Base-by-base conservation (phyloP, 2,888 invertebrate species). In the Pantelozetes paolii region DNA sequence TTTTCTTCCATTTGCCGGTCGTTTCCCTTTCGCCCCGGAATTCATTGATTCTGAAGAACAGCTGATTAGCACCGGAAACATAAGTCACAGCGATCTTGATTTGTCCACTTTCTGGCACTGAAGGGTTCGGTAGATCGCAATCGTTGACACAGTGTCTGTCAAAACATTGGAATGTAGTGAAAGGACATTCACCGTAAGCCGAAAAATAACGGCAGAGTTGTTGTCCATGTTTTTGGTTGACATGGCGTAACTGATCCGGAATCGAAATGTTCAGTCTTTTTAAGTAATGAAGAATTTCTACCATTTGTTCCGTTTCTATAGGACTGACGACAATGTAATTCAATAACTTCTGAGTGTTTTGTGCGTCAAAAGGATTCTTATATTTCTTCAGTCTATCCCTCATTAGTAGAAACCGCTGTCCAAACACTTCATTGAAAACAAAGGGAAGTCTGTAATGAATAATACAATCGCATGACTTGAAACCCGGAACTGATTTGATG, bases 11-110 rank as follows among this genome's bases (percentile, higher is more conserved):
- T 18, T 26, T 1, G 11, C 71, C 71, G 5, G 54, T 23, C 0
- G 15, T 32, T 15, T 42, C 13, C 5, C 42, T 15, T 28, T 45
- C 20, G 54, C 32, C 57, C 1, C 74, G 54, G 57, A 28, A 74
- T 36, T 71, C 74, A 36, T 42, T 20, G 2, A 71, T 2, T 9
- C 54, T 20, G n/a, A 74, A 50, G 30, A 36, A 74, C 32, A 74
- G 71, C 8, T 71, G 30, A 42, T 71, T 71, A 11, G 71, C 40
- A 5, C 23, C 42, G 11, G 59, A 23, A 3, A 74, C 50, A 36
- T 70, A 42, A 5, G 57, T 54, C 8, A 74, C 42, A 2, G 20
- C 26, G 8, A 70, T 54, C 42, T 54, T 74, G 5, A 74, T 59
- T 40, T 74, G 54, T n/a, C 40, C 40, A 45, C 28, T 50, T 48